Conservation (phyloP, 2,888 invertebrate species). For the Octodonta nipae region DNA sequence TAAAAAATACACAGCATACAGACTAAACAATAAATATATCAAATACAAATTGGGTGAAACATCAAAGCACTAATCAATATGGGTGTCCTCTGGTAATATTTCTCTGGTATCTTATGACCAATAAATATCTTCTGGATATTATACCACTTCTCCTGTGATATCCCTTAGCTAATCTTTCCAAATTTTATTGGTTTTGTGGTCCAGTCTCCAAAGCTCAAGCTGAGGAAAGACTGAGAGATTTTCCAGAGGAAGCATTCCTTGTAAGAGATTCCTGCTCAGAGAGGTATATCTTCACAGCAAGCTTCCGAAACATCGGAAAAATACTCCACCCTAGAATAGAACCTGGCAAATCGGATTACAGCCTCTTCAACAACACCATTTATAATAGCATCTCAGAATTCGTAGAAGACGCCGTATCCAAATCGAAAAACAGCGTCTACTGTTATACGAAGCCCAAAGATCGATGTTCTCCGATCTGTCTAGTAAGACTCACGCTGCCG, state of each 20-base stretch:
- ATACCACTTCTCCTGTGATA: too few relatives aligned
- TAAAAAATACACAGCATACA: too few relatives aligned
- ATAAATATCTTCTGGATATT: too few relatives aligned
- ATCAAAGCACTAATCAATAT: too few relatives aligned
- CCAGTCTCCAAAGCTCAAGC: constrained; percentile 59
- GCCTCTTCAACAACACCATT: constrained; percentile 24
- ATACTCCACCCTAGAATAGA: constrained; percentile 65
- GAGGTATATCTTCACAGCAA: constrained; percentile 56
- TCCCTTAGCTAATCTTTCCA: constrained; percentile 26
- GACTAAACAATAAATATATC: too few relatives aligned
- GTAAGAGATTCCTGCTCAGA: constrained; percentile 66
- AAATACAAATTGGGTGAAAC: too few relatives aligned
- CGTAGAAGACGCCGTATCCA: constrained; percentile 59
- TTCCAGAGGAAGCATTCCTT: constrained; percentile 63
- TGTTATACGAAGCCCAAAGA: constrained; percentile 58
- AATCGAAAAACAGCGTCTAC: constrained; percentile 55
- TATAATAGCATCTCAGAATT: constrained; percentile 53
- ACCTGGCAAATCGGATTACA: constrained; percentile 42
- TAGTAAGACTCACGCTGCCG: constrained; percentile 60
- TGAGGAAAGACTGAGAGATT: constrained; percentile 51
- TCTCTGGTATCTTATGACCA: too few relatives aligned
- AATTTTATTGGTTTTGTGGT: constrained; percentile 73
- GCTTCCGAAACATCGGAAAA: constrained; percentile 52
- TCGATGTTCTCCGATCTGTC: constrained; percentile 54
- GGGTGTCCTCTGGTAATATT: too few relatives aligned